Evolutionary conservation across 2,888 invertebrate species (phyloP).

Genomic region (Melieria omissa): DNA sequence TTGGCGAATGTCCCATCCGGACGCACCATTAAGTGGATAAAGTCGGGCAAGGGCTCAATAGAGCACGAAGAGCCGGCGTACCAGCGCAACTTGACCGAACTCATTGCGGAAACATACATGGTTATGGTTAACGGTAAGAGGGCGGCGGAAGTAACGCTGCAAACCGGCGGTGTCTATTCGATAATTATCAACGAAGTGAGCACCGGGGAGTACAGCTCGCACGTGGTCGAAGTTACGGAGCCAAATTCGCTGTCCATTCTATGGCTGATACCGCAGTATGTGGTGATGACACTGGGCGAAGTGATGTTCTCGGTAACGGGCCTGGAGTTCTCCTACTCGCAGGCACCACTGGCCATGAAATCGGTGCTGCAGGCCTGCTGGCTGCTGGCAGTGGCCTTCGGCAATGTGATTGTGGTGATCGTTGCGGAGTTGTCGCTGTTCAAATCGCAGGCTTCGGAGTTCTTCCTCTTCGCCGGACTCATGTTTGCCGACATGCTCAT

Average conservation of each 20-base stretch:
- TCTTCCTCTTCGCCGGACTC: constrained; percentile 88
- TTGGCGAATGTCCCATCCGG: constrained; percentile 51
- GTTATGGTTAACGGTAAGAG: constrained; percentile 46
- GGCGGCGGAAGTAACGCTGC: constrained; percentile 39
- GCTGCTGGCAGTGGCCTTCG: constrained; percentile 93
- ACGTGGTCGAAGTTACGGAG: constrained; percentile 52
- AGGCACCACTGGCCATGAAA: constrained; percentile 86
- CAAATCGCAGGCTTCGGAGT: constrained; percentile 83
- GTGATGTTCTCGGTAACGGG: constrained; percentile 79
- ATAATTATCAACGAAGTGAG: constrained; percentile 51
- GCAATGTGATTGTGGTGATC: constrained; percentile 92
- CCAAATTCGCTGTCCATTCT: constrained; percentile 71
- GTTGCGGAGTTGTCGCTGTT: constrained; percentile 84
- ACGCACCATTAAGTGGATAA: constrained; percentile 49
- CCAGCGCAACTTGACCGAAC: constrained; percentile 45
- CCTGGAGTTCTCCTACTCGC: constrained; percentile 76
- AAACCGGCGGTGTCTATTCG: constrained; percentile 65
- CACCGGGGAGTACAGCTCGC: neutral
- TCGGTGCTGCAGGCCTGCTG: constrained; percentile 92
- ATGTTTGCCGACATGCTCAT: constrained; percentile 87
- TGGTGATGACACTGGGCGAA: constrained; percentile 73
- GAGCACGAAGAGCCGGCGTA: constrained; percentile 47
- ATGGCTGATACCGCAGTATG: constrained; percentile 77
- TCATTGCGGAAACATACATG: constrained; percentile 49
- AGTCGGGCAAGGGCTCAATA: constrained; percentile 39